Evolutionary conservation across 2,113 vertebrate species (phyloP).

Genomic region (Dicaeum eximium): DNA sequence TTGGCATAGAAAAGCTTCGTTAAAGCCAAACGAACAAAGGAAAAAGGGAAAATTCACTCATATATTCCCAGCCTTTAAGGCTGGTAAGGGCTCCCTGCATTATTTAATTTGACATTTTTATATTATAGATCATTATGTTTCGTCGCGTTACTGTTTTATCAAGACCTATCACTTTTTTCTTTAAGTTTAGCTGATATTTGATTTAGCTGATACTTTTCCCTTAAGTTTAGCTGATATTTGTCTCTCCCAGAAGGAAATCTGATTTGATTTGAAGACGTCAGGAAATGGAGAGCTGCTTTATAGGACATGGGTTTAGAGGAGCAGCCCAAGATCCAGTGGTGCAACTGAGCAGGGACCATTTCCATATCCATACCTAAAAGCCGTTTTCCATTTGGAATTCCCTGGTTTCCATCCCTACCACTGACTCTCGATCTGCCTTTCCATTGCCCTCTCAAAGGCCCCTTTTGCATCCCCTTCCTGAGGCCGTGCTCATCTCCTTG

Average conservation of each 20-base stretch:
- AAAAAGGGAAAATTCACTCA: background rate
- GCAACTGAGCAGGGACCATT: background rate
- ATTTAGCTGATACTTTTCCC: background rate
- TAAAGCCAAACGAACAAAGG: background rate
- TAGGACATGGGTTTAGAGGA: background rate
- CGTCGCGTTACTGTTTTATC: background rate
- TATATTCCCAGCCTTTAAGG: background rate
- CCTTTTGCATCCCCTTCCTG: background rate
- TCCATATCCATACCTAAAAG: background rate
- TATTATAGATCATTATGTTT: background rate
- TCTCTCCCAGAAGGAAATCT: background rate
- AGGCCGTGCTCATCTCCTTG: background rate
- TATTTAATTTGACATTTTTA: conserved; percentile 1
- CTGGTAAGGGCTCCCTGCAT: background rate
- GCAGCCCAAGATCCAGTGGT: background rate
- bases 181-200: background rate
- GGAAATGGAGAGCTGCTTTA: background rate
- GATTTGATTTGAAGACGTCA: background rate
- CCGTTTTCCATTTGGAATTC: background rate
- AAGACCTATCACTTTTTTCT: background rate
- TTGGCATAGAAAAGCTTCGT: background rate
- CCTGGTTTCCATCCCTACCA: background rate
- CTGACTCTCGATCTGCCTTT: background rate
- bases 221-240: background rate
- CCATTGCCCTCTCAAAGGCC: background rate